These are phyloP conservation scores for Ivindomyrus marchei DNA, from an alignment of 2,113 vertebrate genomes.

Conservation along the genomic window DNA sequence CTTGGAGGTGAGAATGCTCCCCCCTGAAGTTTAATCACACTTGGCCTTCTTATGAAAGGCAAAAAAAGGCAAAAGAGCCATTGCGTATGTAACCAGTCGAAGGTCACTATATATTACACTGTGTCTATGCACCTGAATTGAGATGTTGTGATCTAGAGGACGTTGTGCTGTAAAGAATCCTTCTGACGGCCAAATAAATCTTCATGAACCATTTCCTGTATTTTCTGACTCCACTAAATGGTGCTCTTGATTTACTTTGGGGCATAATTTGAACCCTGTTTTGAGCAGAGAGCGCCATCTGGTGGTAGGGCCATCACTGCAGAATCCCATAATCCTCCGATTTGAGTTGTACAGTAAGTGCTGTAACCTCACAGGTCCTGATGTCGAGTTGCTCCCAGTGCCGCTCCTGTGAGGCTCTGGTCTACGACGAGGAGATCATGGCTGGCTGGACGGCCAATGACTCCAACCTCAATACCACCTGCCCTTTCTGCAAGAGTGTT, in stretches of 20 bases:
- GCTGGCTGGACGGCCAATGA: conserved; percentile 94
- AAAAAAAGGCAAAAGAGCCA: neutral
- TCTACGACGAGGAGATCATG: conserved; percentile 99
- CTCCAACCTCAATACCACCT: conserved; percentile 92
- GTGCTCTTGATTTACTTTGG: too few relatives aligned
- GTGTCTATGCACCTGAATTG: neutral
- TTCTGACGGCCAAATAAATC: too few relatives aligned
- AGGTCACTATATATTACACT: neutral
- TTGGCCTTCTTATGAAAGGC: neutral
- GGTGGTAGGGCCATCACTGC: too few relatives aligned
- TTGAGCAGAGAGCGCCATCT: too few relatives aligned
- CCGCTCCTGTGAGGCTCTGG: conserved; percentile 76
- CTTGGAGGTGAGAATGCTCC: conserved; percentile 75
- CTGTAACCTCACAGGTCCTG: conserved; percentile 67
- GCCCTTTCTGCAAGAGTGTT: conserved; percentile 84
- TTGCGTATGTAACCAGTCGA: neutral
- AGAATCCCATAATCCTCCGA: neutral
- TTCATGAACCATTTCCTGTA: too few relatives aligned
- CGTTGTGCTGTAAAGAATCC: neutral
- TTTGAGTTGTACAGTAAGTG: neutral
- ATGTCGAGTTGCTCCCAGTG: conserved; percentile 98
- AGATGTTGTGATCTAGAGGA: neutral
- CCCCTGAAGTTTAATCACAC: neutral
- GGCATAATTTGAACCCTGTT: too few relatives aligned
- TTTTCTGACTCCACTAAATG: too few relatives aligned